Base-by-base conservation (phyloP, 2,888 invertebrate genomes). In the Carcina quercana region DNA sequence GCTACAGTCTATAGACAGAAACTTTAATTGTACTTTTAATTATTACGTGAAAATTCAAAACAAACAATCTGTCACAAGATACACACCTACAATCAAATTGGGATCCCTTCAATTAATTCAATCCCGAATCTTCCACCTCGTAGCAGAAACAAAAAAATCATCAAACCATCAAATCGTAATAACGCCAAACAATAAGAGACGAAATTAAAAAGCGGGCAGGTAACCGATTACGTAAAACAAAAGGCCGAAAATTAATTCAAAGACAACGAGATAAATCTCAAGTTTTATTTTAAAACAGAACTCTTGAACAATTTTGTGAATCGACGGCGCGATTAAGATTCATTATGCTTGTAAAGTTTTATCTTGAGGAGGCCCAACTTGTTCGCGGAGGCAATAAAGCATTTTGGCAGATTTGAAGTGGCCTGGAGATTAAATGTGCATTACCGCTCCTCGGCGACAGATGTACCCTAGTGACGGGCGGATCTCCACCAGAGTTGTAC, bases 321-420 rank as follows among this genome's bases (percentile, higher is more conserved):
- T 80, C 71, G 75, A 68, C 73, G 65, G 61, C 57, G 60, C 70
- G 73, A 76, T 78, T 79, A 76, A 73, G 79, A 80, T 79, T 80
- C 82, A 80, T 80, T 80, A 79, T 75, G 73, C 73, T 59, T 74
- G 69, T 73, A 70, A 80, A 82, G 79, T 82, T 80, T 80, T 79
- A 80, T 80, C 79, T 74, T 54, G 43, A 51, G 45, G 60, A 60
- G 61, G 55, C 57, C 55, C 62, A 63, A 69, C 64, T 74, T 74
- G 66, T 71, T 73, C 67, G 56, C 55, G 63, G 50, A 56, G 67
- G 78, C 74, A 73, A 80, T 82, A 82, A 82, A 82, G 74, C 79
- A 80, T 80, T 80, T 80, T 74, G 78, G 71, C 71, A 69, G 72
- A 78, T 80, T 74, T 66, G 68, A 70, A 73, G 70, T 72, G 73